phyloP scores from a whole-genome alignment of 2,113 vertebrate genomes.

The Mastomys natalensis region DNA sequence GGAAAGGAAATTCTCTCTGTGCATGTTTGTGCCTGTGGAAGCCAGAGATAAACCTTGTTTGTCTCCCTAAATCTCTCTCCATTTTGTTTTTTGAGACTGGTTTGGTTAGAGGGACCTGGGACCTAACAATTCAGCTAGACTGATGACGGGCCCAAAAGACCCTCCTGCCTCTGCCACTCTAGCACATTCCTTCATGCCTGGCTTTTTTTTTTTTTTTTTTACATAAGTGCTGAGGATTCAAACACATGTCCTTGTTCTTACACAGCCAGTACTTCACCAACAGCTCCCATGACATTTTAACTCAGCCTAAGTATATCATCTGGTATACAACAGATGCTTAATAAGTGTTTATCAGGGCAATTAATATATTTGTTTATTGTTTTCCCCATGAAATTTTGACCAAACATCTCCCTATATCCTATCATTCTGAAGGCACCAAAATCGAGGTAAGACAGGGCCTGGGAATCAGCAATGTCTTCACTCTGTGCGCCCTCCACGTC shows the following conservation, averaged over 20 bases:
- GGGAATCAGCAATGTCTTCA: neutral
- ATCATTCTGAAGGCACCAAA: slow-evolving; percentile 21
- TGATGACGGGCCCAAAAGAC: no score
- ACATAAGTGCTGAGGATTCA: neutral
- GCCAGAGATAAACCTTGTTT: neutral
- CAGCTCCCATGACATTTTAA: neutral
- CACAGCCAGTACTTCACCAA: neutral
- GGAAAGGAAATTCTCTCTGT: neutral
- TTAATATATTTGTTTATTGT: slow-evolving; percentile 1
- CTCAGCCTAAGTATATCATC: neutral
- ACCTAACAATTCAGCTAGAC: neutral
- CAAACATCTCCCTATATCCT: neutral
- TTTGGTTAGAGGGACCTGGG: neutral
- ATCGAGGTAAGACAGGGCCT: neutral
- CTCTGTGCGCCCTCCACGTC: neutral
- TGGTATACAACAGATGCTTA: neutral
- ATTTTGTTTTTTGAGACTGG: neutral
- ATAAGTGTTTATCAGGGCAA: neutral
- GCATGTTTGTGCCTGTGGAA: neutral
- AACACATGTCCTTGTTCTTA: neutral
- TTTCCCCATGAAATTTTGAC: neutral
- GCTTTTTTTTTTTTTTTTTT: no score
- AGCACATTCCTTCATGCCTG: neutral
- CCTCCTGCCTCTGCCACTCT: neutral
- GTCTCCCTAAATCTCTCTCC: neutral